These are phyloP conservation scores for Buceros bicornis DNA, from an alignment of 2,797 vertebrate genomes.

Conservation along the genomic window DNA sequence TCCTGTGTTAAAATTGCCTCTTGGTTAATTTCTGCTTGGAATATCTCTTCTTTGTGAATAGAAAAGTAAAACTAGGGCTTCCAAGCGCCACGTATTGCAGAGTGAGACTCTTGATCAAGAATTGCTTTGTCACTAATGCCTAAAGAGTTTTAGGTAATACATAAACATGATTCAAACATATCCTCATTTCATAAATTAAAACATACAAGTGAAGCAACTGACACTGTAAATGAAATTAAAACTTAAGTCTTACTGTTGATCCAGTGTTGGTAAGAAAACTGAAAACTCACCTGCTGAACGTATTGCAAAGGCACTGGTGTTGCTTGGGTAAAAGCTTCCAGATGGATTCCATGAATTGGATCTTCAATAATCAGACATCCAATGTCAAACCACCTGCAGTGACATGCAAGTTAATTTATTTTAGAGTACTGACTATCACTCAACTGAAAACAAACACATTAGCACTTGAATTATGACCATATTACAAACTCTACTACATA, in stretches of 20 bases:
- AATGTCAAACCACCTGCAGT: slow-evolving; percentile 94
- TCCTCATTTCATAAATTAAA: background rate
- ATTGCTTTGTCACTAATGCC: background rate
- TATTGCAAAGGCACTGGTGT: slow-evolving; percentile 91
- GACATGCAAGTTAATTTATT: background rate
- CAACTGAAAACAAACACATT: background rate
- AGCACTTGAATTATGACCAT: background rate
- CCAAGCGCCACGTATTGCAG: background rate
- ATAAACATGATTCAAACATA: background rate
- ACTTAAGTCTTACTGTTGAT: background rate
- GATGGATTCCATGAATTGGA: slow-evolving; percentile 86
- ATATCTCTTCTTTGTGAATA: background rate
- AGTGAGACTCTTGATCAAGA: background rate
- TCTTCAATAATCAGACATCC: slow-evolving; percentile 95
- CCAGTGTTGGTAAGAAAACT: background rate
- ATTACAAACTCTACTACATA: background rate
- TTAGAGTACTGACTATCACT: background rate
- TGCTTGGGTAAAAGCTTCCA: slow-evolving; percentile 94
- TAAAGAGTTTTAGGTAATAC: background rate
- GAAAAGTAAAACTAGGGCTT: background rate
- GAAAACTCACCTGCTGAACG: slow-evolving; percentile 88
- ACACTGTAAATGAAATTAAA: background rate
- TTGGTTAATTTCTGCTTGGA: background rate
- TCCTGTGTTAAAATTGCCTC: background rate
- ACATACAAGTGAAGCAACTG: background rate